Base-by-base conservation (phyloP, 2,797 vertebrate genomes). In the Linurgus olivaceus region DNA sequence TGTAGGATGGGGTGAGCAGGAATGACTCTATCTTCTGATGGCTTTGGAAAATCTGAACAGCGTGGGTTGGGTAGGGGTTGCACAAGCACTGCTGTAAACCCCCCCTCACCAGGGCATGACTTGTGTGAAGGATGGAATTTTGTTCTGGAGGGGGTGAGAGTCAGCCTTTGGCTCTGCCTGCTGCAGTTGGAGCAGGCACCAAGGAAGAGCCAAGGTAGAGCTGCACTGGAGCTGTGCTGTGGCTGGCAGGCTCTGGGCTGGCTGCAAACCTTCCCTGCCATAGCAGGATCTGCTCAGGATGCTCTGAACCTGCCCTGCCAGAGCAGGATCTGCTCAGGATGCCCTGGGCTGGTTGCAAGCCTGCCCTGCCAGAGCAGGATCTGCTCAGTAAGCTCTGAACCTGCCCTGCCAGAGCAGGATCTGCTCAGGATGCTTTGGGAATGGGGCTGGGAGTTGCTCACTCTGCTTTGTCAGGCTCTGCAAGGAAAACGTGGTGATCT, bases 1-100 rank as follows among this genome's bases (percentile, higher is more conserved):
- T 80, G 61, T 15, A 38, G 85, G 81, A 88, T 45, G 59, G 65
- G 50, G 76, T 90, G 96, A 88, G 59, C 51, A 75, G 79, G 55
- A 90, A 78, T 58, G 76, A 52, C 87, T 93, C 51, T 72, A 42
- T 94, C 72, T 65, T 0, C 51, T 45, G 62, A 13, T 88, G 86
- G 18, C 82, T 58, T 72, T 57, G 1, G 4, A 55, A 84, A 52
- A 52, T 21, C 79, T 31, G 40, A 55, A 14, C 51, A 25, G 66
- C 0, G 0, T 58, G 70, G 13, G 7, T 18, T 75, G 70, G 78
- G 68, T 18, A 45, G 35, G 1, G 7, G 12, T 6, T 47, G 73
- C 66, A 52, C 10, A 7, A 66, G 51, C n/a, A 28, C 76, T 66
- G 73, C 73, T 80, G 58, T 10, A 40, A 83, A 35, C 14, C 25